Conservation (phyloP, 2,113 vertebrate genomes). For the Sterrhoptilus dennistouni region DNA sequence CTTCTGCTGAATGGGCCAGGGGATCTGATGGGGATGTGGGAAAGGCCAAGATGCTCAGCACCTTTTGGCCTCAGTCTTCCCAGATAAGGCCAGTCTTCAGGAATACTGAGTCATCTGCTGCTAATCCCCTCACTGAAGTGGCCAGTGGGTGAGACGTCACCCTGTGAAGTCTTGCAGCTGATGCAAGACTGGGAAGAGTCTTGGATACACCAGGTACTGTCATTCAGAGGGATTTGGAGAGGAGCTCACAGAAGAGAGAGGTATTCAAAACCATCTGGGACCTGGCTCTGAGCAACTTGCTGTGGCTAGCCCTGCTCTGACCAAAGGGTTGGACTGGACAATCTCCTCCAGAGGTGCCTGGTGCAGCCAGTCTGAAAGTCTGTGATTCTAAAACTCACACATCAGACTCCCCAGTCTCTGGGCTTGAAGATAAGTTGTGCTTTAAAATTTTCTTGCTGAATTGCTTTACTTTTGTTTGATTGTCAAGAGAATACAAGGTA, state of each 20-base stretch:
- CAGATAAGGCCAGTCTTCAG: accelerated
- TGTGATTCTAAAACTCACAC: neutral
- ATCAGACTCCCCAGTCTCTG: neutral
- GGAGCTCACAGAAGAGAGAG: neutral
- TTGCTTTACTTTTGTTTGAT: neutral
- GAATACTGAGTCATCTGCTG: neutral
- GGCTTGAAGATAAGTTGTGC: neutral
- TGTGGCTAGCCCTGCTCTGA: neutral
- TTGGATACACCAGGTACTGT: neutral
- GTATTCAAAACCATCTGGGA: neutral
- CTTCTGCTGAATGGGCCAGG: neutral
- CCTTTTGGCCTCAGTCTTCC: neutral
- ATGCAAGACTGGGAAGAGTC: neutral
- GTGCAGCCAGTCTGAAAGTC: neutral
- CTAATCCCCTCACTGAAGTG: neutral
- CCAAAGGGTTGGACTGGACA: neutral
- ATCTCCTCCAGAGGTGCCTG: neutral
- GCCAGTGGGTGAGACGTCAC: neutral
- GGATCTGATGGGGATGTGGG: neutral
- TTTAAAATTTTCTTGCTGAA: neutral
- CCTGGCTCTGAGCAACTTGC: neutral
- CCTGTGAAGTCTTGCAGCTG: neutral
- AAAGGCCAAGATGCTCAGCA: neutral
- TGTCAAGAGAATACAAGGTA: neutral
- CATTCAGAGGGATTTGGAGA: neutral